A percentile compares a stretch with the other conserved stretches of the same genome.
phyloP scores from a whole-genome alignment of 2,888 invertebrate species.

The Microlaimidae sp. region DNA sequence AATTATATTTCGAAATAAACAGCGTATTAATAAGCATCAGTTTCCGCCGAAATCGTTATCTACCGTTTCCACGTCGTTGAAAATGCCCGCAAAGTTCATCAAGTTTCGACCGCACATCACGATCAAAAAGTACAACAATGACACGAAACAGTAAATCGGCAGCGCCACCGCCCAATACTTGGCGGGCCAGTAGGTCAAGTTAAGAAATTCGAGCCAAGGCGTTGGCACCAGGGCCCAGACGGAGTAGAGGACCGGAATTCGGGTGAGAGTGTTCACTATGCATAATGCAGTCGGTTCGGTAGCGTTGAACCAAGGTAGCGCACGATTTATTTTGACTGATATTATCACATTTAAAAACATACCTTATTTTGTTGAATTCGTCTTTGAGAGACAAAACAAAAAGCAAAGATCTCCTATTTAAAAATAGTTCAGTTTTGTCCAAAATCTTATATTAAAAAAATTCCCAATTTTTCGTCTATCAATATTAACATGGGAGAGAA shows the following conservation, averaged over 20 bases:
- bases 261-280: slow-evolving; percentile 25
- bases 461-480: too few species aligned
- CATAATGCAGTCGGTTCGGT: too few species aligned
- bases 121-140: slow-evolving; percentile 56
- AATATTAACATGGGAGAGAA: too few species aligned
- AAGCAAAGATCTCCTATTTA: too few species aligned
- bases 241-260: slow-evolving; percentile 51
- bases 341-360: too few species aligned
- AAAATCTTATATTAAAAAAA: too few species aligned
- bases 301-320: not conserved
- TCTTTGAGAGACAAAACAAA: too few species aligned
- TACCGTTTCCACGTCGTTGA: slow-evolving; percentile 10
- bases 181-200: slow-evolving; percentile 59
- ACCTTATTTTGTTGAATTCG: too few species aligned
- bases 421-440: too few species aligned
- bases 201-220: slow-evolving; percentile 46
- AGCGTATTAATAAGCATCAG: too few species aligned
- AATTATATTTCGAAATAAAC: too few species aligned
- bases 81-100: not conserved
- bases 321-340: too few species aligned
- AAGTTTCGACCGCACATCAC: slow-evolving; percentile 45
- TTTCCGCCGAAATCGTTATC: slow-evolving; percentile 16
- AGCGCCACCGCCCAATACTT: slow-evolving; percentile 76
- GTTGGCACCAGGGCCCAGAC: slow-evolving; percentile 67
- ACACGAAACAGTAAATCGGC: slow-evolving; percentile 58